phyloP scores from a whole-genome alignment of 2,888 invertebrate genomes.

The Mellilla xanthometata region DNA sequence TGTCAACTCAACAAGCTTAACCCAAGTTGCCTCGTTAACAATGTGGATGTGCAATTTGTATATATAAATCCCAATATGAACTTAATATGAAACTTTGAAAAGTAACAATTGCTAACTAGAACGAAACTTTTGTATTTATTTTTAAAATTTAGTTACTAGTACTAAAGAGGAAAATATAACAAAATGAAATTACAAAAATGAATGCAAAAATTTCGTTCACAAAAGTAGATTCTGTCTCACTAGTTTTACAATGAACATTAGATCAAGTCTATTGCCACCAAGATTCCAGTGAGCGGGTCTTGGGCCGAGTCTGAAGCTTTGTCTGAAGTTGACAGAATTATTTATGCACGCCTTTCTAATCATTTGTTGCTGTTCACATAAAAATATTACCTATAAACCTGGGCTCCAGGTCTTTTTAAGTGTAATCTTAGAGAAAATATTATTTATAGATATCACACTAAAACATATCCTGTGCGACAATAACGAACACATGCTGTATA shows the following conservation, averaged over 20 bases:
- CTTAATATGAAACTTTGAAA: constrained; percentile 30
- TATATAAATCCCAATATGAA: constrained; percentile 27
- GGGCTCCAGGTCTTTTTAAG: too few species aligned
- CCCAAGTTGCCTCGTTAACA: constrained; percentile 59
- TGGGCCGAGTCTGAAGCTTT: constrained; percentile 52
- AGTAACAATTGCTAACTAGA: constrained; percentile 31
- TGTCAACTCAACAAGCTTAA: constrained; percentile 48
- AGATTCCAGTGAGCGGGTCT: constrained; percentile 67
- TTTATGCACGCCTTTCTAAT: constrained; percentile 69
- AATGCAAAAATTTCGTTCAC: constrained; percentile 48
- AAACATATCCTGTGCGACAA: too few species aligned
- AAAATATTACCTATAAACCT: too few species aligned
- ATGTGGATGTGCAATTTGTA: constrained; percentile 35
- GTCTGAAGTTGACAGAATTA: constrained; percentile 42
- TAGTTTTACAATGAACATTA: constrained; percentile 61
- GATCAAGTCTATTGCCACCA: constrained; percentile 54
- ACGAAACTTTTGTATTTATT: constrained; percentile 45
- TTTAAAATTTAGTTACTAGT: not conserved
- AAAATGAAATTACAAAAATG: constrained; percentile 5
- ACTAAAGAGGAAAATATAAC: not conserved
- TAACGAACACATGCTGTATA: too few species aligned
- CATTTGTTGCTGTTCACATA: constrained; percentile 47
- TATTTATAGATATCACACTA: too few species aligned
- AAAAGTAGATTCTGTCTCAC: constrained; percentile 49
- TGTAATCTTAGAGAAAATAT: too few species aligned